A percentile compares a stretch with the other conserved stretches of the same genome.
Conservation (phyloP, 2,113 vertebrate genomes). For the Dromaius novaehollandiae region DNA sequence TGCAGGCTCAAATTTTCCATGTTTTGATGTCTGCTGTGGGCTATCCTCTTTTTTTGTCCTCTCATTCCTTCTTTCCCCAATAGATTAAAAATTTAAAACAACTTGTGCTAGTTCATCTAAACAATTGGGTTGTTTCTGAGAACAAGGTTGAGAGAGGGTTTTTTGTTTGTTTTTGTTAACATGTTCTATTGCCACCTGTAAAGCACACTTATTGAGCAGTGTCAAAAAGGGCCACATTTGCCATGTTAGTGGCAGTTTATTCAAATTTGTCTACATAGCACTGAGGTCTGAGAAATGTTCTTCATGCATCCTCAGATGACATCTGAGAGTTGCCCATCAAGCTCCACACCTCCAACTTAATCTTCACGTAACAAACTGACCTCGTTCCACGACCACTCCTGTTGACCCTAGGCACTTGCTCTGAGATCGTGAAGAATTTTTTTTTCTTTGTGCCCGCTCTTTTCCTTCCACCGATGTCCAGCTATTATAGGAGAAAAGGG, state of each 20-base stretch:
- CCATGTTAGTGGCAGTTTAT: neutral
- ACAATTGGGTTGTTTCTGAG: neutral
- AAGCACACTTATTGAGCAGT: neutral
- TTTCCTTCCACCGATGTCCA: neutral
- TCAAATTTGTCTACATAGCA: neutral
- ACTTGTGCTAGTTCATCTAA: neutral
- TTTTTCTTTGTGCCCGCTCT: neutral
- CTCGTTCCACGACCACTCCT: neutral
- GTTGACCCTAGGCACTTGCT: rapidly evolving
- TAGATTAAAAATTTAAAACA: neutral
- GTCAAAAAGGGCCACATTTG: neutral
- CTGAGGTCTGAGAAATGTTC: neutral
- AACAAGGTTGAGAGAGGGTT: neutral
- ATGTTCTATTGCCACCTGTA: neutral
- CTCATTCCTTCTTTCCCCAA: neutral
- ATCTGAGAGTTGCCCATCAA: neutral
- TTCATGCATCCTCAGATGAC: neutral
- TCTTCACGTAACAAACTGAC: neutral
- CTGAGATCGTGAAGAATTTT: neutral
- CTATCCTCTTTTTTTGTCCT: neutral
- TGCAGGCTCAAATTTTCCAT: neutral
- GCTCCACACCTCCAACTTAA: neutral
- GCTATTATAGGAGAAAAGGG: neutral
- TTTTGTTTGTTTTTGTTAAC: neutral
- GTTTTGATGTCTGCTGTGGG: neutral